Percentiles rank a stretch among this genome's conserved stretches.
phyloP scores from a whole-genome alignment of 2,113 vertebrate genomes.

The Dermatemys mawii region DNA sequence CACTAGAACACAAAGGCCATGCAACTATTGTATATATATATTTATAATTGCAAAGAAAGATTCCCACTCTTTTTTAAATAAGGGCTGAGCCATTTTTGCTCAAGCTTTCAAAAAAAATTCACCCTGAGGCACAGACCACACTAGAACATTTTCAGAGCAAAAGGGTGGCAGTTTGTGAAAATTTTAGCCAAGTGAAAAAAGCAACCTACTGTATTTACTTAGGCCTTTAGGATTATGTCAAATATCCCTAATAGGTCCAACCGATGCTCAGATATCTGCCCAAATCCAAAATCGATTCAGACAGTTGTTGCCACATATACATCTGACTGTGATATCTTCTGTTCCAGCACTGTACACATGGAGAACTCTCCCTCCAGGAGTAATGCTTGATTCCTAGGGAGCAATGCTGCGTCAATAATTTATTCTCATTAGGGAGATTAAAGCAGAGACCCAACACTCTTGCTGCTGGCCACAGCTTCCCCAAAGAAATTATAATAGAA shows the following conservation, averaged over 20 bases:
- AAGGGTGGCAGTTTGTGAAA: background rate
- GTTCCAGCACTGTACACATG: background rate
- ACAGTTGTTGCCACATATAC: background rate
- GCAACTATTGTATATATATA: background rate
- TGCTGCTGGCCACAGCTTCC: background rate
- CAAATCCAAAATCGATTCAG: background rate
- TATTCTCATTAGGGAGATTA: background rate
- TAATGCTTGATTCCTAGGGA: background rate
- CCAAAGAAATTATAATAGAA: background rate
- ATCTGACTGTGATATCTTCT: background rate
- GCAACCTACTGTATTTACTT: background rate
- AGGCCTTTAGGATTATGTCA: background rate
- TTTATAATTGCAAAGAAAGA: background rate
- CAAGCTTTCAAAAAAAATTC: background rate
- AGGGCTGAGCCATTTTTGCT: background rate
- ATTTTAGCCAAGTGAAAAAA: background rate
- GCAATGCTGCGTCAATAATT: background rate
- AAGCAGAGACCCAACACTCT: background rate
- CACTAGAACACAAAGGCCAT: background rate
- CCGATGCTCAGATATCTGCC: background rate
- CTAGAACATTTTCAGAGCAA: background rate
- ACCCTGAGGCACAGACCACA: background rate
- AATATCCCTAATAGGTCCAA: background rate
- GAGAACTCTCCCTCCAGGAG: background rate
- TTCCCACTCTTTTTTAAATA: background rate